Evolutionary conservation across 2,888 invertebrate species (phyloP), one percentile per base, ranked within the genome.

Genomic region (Drosophila tripunctata): DNA sequence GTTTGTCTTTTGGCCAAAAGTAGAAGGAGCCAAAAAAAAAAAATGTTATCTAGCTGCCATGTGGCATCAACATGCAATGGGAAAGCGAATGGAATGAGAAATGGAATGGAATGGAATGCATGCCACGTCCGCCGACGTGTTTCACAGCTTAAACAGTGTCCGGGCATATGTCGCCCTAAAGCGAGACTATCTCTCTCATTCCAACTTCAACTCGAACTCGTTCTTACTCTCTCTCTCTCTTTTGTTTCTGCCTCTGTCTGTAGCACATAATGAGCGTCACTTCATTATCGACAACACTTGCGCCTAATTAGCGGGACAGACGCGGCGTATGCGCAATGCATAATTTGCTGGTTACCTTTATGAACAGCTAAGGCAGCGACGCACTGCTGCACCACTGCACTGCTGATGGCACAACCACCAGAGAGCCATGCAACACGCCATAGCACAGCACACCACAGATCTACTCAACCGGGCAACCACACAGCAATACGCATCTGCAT

Each of bases 241-340:
- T 21, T 4, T 1, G 10, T n/a, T 14, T 5, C 31, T 15, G 4
- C 4, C 33, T 2, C 6, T 5, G 4, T 3, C 21, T 10, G 6
- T 12, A 35, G 15, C 44, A 58, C 58, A 66, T 67, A 62, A 75
- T 74, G 43, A 27, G 57, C 56, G 72, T 40, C 67, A 78, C 82
- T 78, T 81, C 82, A 78, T 84, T 81, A 78, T 76, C 79, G 74
- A 79, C 76, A 67, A 66, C 82, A 70, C 70, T 78, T 67, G 73
- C 62, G 57, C 64, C 81, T 84, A 81, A 81, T 81, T 84, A 81
- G 82, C 67, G 72, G 52, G 64, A 24, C 62, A 40, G 54, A 67
- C 66, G 66, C 72, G 61, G 54, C 75, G 72, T 75, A 78, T 81
- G 78, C 78, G 83, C 75, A 78, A 67, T 84, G 73, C 70, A 70